phyloP scores from a whole-genome alignment of 2,113 vertebrate genomes.

The Myrmophylax atrothorax region DNA sequence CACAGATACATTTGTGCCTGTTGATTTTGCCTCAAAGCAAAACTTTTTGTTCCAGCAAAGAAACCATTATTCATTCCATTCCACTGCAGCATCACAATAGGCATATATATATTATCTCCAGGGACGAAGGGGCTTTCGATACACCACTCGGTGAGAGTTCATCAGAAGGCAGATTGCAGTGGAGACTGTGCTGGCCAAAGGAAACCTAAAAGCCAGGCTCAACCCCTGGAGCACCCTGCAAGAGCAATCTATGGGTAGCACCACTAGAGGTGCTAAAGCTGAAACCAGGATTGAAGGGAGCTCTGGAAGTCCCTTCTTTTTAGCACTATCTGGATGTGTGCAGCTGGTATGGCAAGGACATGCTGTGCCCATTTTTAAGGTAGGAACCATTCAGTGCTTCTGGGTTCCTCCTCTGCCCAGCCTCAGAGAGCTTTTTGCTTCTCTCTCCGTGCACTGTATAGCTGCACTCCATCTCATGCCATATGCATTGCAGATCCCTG shows the following conservation, averaged over 20 bases:
- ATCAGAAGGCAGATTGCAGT: not conserved
- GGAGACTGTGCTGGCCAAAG: not conserved
- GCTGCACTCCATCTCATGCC: not conserved
- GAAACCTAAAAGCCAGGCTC: not conserved
- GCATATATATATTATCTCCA: not conserved
- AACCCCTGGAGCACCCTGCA: not conserved
- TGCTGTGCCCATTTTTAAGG: accelerated
- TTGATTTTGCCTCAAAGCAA: not conserved
- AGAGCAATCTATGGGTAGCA: not conserved
- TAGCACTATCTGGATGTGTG: not conserved
- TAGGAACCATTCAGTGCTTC: not conserved
- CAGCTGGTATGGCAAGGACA: not conserved
- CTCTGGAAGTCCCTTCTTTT: not conserved
- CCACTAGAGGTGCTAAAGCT: not conserved
- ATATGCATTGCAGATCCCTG: accelerated
- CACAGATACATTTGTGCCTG: not conserved
- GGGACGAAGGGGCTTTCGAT: not conserved
- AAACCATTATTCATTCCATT: not conserved
- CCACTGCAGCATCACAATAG: not conserved
- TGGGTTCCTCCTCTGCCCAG: not conserved
- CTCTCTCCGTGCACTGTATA: not conserved
- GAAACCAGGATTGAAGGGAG: not conserved
- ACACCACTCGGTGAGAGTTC: not conserved
- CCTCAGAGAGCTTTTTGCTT: not conserved
- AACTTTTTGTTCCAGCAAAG: not conserved